Base-by-base conservation (phyloP, 30 jellyfish, hydroid and myxozoan species). In the Aurelia coerulea region DNA sequence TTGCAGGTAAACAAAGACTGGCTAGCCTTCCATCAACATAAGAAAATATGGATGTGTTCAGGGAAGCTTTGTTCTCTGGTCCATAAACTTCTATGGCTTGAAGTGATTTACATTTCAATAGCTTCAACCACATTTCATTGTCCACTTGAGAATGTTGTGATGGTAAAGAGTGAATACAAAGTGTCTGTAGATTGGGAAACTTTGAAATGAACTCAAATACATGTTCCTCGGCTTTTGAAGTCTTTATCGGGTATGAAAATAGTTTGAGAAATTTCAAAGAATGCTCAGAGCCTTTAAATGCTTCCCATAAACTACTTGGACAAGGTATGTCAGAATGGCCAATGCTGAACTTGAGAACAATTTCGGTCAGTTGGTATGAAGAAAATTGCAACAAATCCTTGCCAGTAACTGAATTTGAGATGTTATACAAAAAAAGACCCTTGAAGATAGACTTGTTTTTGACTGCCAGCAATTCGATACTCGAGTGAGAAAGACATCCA, bases 1-100 rank as follows among this genome's bases (percentile, higher is more conserved):
- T 17, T 60, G 96, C 71, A 58, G 86, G 93, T 8, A 93, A 65
- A 18, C 90, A 35, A 6, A 93, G 79, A 33, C 97, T 87, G 19
- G 19, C 46, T 16, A 93, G 85, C 31, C 64, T 67, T 23, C 53
- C 65, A n/a, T 83, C 90, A 41, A 29, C 35, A 15, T 68, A 8
- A 12, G 85, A 56, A 63, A 86, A 64, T 6, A 76, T 9, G 9
- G 79, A 13, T 35, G 95, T 35, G 60, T 76, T 78, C 5, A 86
- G 19, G 41, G 53, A 10, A 10, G 77, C 23, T 52, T 68, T 51
- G 34, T 76, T 68, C 7, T 59, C 60, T 3, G 95, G 95, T 12
- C 65, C 17, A 86, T 68, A 86, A 16, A 86, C 35, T 49, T 68
- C 85, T 5, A 86, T 4, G 13, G 64, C 79, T 76, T 65, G 39